These are phyloP conservation scores for Illadopsis cleaveri DNA, from an alignment of 2,113 vertebrate genomes.

Conservation along the genomic window DNA sequence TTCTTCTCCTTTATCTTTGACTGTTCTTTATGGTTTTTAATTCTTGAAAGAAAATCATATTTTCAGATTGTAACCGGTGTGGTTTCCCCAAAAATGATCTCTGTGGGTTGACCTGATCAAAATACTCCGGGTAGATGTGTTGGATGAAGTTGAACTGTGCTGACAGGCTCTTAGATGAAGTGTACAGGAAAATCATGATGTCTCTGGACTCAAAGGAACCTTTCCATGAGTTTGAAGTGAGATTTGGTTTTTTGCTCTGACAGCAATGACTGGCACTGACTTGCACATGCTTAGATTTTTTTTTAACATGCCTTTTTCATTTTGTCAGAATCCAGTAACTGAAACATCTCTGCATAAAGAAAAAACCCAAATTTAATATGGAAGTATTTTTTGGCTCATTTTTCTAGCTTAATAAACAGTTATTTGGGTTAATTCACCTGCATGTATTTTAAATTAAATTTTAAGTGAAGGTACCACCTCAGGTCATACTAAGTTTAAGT, in stretches of 20 bases:
- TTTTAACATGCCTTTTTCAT: not conserved
- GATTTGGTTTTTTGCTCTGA: not conserved
- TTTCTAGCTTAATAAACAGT: not conserved
- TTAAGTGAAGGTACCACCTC: not conserved
- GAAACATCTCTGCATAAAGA: not conserved
- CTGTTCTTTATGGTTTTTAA: not conserved
- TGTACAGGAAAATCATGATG: not conserved
- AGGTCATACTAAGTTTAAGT: not conserved
- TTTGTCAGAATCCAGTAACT: not conserved
- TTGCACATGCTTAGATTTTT: not conserved
- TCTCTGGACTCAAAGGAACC: not conserved
- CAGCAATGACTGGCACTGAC: not conserved
- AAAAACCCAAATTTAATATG: not conserved
- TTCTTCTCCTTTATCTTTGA: not conserved
- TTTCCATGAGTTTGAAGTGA: not conserved
- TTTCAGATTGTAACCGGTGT: not conserved
- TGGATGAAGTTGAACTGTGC: not conserved
- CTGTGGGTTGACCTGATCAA: not conserved
- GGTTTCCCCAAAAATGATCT: not conserved
- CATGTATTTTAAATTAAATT: not conserved
- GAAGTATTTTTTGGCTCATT: not conserved
- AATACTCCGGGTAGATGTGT: not conserved
- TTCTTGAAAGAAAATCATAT: not conserved
- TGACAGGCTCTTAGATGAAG: not conserved
- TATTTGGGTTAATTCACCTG: not conserved